Evolutionary conservation across 2,797 vertebrate genomes (phyloP).

Genomic region (Sebastolobus altivelis): DNA sequence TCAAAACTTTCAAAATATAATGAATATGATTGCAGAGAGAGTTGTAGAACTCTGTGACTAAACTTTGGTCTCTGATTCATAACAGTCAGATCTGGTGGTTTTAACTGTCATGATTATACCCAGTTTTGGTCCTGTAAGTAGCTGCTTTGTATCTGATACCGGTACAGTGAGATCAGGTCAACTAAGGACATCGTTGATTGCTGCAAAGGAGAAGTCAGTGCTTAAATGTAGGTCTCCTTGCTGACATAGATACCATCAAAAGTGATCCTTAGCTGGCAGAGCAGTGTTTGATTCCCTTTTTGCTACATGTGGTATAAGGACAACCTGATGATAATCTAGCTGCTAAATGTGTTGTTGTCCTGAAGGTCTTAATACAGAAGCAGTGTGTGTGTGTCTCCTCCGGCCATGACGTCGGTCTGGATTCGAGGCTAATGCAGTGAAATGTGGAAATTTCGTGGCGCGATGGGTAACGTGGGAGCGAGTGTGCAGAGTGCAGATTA

Average conservation of each 20-base stretch:
- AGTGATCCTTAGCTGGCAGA: constrained; percentile 9
- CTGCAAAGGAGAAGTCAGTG: not conserved
- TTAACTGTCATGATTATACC: not conserved
- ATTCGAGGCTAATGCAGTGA: constrained; percentile 11
- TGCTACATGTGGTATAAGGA: not conserved
- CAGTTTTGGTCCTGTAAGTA: not conserved
- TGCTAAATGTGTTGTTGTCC: not conserved
- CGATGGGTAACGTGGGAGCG: constrained; percentile 9
- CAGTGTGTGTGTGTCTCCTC: not conserved
- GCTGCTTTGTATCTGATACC: not conserved
- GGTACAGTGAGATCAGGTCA: constrained; percentile 35
- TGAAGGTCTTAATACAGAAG: not conserved
- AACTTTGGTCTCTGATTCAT: not conserved
- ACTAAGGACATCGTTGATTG: constrained; percentile 11
- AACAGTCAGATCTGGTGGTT: not conserved
- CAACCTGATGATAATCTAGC: not conserved
- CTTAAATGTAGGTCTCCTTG: constrained; percentile 25
- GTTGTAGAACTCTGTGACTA: not conserved
- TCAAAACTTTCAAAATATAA: not conserved
- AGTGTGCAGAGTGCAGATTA: constrained; percentile 45
- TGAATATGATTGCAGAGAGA: not conserved
- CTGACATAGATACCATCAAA: constrained; percentile 41
- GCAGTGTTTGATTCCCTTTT: not conserved
- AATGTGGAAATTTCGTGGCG: not conserved
- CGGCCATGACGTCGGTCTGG: constrained; percentile 1